These are phyloP conservation scores for Microtus richardsoni DNA, from an alignment of 2,113 vertebrate genomes.

Conservation along the genomic window DNA sequence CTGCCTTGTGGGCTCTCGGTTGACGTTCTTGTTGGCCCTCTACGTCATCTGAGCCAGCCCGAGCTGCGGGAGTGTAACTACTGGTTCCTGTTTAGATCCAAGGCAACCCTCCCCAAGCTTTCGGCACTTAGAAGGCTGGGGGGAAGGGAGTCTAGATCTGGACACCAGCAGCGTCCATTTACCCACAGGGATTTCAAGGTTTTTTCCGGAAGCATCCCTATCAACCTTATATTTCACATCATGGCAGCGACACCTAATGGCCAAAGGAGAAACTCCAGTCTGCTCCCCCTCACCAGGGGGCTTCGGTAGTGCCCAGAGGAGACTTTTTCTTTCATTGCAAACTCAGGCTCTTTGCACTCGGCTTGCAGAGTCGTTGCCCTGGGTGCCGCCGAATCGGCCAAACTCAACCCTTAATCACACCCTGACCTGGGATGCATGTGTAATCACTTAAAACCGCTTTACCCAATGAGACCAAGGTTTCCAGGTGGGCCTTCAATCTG, in stretches of 20 bases:
- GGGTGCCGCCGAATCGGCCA: neutral
- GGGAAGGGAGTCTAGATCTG: neutral
- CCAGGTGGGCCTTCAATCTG: conserved; percentile 9
- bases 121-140: neutral
- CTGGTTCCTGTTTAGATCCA: neutral
- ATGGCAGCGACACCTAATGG: conserved; percentile 77
- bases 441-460: conserved; percentile 49
- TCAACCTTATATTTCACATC: conserved; percentile 63
- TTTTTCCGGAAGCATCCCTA: neutral
- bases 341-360: neutral
- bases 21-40: neutral
- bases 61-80: neutral
- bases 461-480: conserved; percentile 16
- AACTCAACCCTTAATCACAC: conserved; percentile 56
- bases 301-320: neutral
- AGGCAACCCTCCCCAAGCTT: neutral
- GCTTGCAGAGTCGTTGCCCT: conserved; percentile 6
- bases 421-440: conserved; percentile 55
- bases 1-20: neutral
- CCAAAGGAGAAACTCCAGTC: neutral
- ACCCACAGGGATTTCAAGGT: neutral
- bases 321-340: neutral
- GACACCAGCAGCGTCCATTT: neutral
- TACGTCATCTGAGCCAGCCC: neutral
- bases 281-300: neutral